These are phyloP conservation scores for Pseudococcus viburni DNA, from an alignment of 2,888 invertebrate genomes.

Conservation along the genomic window DNA sequence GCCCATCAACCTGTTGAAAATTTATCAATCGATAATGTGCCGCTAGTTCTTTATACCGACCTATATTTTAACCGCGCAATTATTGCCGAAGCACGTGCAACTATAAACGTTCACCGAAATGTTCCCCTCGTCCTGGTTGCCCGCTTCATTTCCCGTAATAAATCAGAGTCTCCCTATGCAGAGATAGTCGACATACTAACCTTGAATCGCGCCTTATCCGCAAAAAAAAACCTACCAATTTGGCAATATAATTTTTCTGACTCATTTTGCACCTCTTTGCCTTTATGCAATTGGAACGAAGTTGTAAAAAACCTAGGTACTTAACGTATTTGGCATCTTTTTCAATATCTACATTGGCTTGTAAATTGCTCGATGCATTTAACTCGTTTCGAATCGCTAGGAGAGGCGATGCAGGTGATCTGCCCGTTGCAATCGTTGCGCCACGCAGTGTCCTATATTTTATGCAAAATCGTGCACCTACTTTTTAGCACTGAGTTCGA, in stretches of 20 bases:
- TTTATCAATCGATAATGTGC: conserved; percentile 55
- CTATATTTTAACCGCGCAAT: conserved; percentile 33
- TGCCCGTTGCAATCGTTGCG: background rate
- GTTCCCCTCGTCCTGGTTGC: background rate
- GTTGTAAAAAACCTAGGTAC: background rate
- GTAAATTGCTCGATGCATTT: background rate
- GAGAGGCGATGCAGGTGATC: background rate
- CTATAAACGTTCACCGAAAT: background rate
- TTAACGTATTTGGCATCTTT: background rate
- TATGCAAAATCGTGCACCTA: conserved; percentile 6
- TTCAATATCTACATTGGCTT: background rate
- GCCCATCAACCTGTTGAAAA: conserved; percentile 37
- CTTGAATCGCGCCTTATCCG: background rate
- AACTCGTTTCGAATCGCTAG: background rate
- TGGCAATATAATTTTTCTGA: background rate
- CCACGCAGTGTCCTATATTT: conserved; percentile 24
- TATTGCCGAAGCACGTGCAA: conserved; percentile 54
- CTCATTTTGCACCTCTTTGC: background rate
- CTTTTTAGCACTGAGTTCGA: too few species aligned
- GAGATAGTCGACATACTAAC: background rate
- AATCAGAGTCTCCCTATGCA: background rate
- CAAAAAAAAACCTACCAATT: background rate
- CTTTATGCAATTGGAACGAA: background rate
- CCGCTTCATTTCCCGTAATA: background rate
- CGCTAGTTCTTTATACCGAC: conserved; percentile 46